Conservation (phyloP, 2,113 vertebrate species). For the Melanostigma gelatinosum region DNA sequence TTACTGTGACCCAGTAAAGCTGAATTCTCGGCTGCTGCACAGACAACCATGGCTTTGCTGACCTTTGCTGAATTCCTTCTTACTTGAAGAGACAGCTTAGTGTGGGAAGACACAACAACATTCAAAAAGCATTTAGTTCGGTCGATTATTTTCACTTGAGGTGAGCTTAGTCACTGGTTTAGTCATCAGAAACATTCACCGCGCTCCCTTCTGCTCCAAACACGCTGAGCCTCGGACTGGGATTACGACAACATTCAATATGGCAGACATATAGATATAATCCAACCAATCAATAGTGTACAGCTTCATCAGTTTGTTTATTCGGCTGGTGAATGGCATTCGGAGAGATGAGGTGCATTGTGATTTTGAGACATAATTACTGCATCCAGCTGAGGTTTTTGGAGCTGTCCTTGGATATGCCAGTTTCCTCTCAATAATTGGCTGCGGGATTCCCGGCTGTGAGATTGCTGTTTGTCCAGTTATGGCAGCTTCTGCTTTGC, state of each 20-base stretch:
- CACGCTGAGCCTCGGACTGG: conserved; percentile 3
- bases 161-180: conserved; percentile 64
- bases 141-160: conserved; percentile 63
- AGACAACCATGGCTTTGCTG: conserved; percentile 50
- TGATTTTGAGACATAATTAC: conserved; percentile 66
- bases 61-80: conserved; percentile 43
- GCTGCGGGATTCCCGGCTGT: conserved; percentile 53
- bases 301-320: conserved; percentile 39
- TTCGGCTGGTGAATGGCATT: conserved; percentile 39
- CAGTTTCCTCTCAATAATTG: conserved; percentile 63
- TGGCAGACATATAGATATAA: conserved; percentile 33
- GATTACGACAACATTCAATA: conserved; percentile 15
- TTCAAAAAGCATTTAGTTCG: conserved; percentile 71
- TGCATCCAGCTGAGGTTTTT: conserved; percentile 45
- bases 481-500: conserved; percentile 75
- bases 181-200: conserved; percentile 51
- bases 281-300: conserved; percentile 12
- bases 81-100: conserved; percentile 73
- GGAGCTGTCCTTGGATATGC: conserved; percentile 42
- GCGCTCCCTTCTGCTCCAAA: background rate
- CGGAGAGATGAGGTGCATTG: conserved; percentile 48
- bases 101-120: conserved; percentile 50
- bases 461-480: conserved; percentile 74
- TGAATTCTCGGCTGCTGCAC: conserved; percentile 43
- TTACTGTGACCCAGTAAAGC: conserved; percentile 68